These are phyloP conservation scores for Pyrgus malvae DNA, from an alignment of 2,888 invertebrate genomes.

Conservation along the genomic window DNA sequence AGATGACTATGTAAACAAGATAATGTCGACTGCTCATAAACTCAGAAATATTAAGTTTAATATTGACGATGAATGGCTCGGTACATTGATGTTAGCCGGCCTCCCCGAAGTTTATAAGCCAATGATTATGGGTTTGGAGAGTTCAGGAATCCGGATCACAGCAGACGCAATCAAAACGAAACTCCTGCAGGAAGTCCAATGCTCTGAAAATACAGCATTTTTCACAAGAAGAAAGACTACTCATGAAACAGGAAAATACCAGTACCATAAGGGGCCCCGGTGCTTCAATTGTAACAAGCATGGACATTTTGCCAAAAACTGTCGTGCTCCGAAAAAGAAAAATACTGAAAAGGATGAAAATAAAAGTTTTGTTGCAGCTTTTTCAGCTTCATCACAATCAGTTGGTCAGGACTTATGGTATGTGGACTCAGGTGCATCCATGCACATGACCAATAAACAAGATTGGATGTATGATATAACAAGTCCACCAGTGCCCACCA, in stretches of 20 bases:
- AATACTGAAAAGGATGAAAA: not conserved
- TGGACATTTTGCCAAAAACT: constrained; percentile 24
- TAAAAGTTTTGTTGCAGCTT: not conserved
- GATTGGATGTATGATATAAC: constrained; percentile 5
- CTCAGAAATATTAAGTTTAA: constrained; percentile 31
- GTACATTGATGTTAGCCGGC: constrained; percentile 30
- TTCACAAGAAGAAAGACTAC: constrained; percentile 13
- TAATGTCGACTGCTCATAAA: constrained; percentile 31
- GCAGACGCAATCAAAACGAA: constrained; percentile 30
- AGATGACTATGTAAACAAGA: constrained; percentile 31
- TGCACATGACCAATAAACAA: constrained; percentile 7
- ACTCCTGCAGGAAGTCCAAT: constrained; percentile 29
- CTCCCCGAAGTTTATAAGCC: constrained; percentile 33
- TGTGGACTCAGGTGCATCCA: constrained; percentile 10
- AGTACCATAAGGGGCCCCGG: constrained; percentile 16
- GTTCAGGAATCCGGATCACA: constrained; percentile 27
- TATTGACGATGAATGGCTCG: constrained; percentile 34
- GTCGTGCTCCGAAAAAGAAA: constrained; percentile 17
- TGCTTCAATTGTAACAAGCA: constrained; percentile 28
- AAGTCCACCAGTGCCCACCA: not conserved
- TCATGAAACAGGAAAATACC: not conserved
- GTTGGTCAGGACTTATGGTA: not conserved
- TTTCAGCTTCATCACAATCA: not conserved
- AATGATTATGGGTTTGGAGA: constrained; percentile 36
- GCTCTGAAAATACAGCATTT: constrained; percentile 19